A percentile compares a stretch with the other conserved stretches of the same genome.
Conservation (phyloP, 2,888 invertebrate species). For the Amphipoea lucens region DNA sequence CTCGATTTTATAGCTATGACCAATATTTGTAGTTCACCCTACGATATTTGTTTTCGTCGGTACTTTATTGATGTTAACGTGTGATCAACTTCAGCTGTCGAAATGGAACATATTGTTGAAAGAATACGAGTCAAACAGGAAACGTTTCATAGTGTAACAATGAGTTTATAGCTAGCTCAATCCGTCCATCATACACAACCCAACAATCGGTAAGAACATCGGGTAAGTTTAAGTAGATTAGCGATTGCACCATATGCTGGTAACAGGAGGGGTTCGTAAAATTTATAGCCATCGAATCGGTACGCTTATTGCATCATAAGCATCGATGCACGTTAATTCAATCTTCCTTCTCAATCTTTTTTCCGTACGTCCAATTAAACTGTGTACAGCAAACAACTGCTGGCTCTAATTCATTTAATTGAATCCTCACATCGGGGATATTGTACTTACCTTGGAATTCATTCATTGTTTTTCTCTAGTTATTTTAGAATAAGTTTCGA, state of each 20-base stretch:
- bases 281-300: conserved; percentile 79
- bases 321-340: conserved; percentile 79
- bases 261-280: conserved; percentile 79
- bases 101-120: conserved; percentile 65
- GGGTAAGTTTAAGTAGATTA: conserved; percentile 75
- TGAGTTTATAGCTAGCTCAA: conserved; percentile 61
- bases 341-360: conserved; percentile 72
- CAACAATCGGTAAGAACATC: conserved; percentile 65
- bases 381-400: conserved; percentile 62
- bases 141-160: conserved; percentile 64
- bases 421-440: conserved; percentile 39
- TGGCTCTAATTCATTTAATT: conserved; percentile 59
- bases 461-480: conserved; percentile 26
- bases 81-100: conserved; percentile 60
- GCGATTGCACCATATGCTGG: conserved; percentile 81
- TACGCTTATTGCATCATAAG: conserved; percentile 83
- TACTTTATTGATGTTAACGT: conserved; percentile 56
- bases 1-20: conserved; percentile 64
- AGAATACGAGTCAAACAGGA: conserved; percentile 65
- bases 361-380: conserved; percentile 69
- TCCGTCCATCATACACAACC: conserved; percentile 53
- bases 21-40: conserved; percentile 55
- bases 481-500: conserved; percentile 1
- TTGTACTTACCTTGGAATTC: conserved; percentile 35
- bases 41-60: conserved; percentile 62